A percentile compares a stretch with the other conserved stretches of the same genome.
These are phyloP conservation scores for Bradypus variegatus DNA, from an alignment of 2,797 vertebrate species.

Conservation along the genomic window DNA sequence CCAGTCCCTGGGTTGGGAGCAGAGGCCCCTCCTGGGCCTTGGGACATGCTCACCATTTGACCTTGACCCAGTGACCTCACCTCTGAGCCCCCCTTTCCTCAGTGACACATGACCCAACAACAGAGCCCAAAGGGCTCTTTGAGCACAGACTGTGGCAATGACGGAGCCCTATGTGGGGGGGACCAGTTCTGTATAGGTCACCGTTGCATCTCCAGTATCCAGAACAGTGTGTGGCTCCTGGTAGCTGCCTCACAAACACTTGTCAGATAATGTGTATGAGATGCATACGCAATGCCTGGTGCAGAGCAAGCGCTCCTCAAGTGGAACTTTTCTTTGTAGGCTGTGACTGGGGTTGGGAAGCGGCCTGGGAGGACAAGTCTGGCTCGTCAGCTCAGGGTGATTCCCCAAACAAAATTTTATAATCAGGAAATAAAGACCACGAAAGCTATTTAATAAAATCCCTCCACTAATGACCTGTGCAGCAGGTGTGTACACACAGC, in stretches of 20 bases:
- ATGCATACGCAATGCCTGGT: background rate
- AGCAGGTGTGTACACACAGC: background rate
- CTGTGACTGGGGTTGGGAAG: background rate
- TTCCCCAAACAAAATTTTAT: background rate
- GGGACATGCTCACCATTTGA: rapidly evolving
- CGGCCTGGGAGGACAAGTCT: too few relatives aligned
- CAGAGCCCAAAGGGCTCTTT: too few relatives aligned
- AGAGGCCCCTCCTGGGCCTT: background rate
- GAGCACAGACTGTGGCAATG: background rate
- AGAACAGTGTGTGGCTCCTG: background rate
- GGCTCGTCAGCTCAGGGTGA: background rate
- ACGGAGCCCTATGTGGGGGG: too few relatives aligned
- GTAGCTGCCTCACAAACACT: background rate
- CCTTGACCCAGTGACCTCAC: background rate
- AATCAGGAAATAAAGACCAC: background rate
- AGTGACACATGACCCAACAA: background rate
- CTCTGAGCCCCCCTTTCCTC: background rate
- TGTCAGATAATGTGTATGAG: background rate
- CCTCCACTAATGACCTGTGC: too few relatives aligned
- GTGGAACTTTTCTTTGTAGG: rapidly evolving
- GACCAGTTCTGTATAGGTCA: background rate
- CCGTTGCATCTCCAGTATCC: background rate
- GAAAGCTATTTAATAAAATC: background rate
- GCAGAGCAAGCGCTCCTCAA: background rate
- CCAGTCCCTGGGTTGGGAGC: background rate